A percentile compares a stretch with the other conserved stretches of the same genome.
phyloP scores from a whole-genome alignment of 2,797 vertebrate genomes.

The Strix occidentalis region DNA sequence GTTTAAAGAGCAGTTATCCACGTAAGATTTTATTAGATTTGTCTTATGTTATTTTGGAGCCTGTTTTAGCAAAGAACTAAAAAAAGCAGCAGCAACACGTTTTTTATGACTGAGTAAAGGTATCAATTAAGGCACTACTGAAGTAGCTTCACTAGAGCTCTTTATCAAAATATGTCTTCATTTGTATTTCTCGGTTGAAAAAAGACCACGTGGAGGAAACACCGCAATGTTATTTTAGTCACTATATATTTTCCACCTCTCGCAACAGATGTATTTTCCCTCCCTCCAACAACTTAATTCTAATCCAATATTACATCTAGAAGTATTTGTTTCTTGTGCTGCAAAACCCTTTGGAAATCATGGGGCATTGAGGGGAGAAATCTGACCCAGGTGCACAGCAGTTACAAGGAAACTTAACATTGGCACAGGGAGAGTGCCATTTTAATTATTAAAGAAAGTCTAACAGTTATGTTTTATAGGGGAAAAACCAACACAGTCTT shows the following conservation, averaged over 20 bases:
- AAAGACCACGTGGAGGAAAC: background rate
- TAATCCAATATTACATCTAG: background rate
- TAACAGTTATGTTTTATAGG: background rate
- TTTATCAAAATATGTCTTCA: background rate
- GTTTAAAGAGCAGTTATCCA: background rate
- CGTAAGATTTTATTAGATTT: background rate
- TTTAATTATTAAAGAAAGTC: constrained; percentile 32
- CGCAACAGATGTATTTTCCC: background rate
- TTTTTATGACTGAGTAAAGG: background rate
- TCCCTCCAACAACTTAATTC: background rate
- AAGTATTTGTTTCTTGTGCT: background rate
- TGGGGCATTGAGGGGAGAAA: background rate
- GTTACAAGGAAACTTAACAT: background rate
- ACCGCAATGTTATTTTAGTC: background rate
- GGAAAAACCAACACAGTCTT: background rate
- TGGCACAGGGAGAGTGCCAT: background rate
- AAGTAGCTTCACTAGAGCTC: background rate
- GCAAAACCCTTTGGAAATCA: background rate
- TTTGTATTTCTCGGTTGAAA: constrained; percentile 10
- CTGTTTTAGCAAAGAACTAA: background rate
- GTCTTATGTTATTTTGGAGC: background rate
- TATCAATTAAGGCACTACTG: background rate
- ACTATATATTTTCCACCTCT: background rate
- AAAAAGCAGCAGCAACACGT: background rate
- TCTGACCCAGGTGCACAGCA: background rate